phyloP scores from a whole-genome alignment of 2,797 vertebrate genomes.

The Pagetopsis macropterus region DNA sequence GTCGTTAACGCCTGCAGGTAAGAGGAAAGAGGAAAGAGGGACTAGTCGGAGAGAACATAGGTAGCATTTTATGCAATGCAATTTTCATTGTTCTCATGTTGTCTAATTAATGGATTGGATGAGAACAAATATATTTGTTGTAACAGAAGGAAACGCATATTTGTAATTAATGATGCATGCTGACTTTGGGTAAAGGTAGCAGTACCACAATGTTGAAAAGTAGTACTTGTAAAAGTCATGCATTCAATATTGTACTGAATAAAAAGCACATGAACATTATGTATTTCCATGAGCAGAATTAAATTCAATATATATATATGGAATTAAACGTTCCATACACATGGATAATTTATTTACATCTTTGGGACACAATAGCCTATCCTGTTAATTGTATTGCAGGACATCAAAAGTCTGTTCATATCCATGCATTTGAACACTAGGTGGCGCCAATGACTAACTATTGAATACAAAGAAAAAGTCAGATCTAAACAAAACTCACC shows the following conservation, averaged over 20 bases:
- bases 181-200: neutral
- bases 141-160: too few species aligned
- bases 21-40: neutral
- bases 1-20: neutral
- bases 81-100: neutral
- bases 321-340: too few species aligned
- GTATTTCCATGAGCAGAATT: neutral
- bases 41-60: neutral
- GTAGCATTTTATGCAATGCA: too few species aligned
- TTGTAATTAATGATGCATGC: neutral
- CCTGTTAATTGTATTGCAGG: too few species aligned
- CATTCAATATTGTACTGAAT: neutral
- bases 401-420: too few species aligned
- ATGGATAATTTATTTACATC: too few species aligned
- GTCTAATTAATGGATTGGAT: neutral
- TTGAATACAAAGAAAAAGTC: neutral
- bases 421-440: slow-evolving; percentile 41
- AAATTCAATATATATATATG: too few species aligned
- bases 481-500: rapidly evolving
- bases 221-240: neutral
- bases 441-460: slow-evolving; percentile 35
- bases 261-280: too few species aligned
- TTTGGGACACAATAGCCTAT: too few species aligned
- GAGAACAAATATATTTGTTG: too few species aligned
- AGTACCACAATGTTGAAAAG: neutral